Conservation (phyloP, 2,797 vertebrate genomes). For the Sebastes nivosus region DNA sequence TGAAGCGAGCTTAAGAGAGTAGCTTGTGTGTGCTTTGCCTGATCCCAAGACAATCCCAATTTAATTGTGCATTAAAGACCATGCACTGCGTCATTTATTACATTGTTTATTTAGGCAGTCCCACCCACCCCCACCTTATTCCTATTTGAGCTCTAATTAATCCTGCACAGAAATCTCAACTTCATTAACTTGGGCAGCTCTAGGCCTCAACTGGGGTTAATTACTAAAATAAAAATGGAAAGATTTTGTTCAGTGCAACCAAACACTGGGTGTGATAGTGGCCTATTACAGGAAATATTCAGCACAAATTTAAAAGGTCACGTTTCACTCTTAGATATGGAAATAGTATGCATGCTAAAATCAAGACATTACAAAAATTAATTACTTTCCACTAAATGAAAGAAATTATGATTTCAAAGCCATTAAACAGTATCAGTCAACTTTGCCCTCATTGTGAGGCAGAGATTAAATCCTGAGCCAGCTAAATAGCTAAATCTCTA, state of each 20-base stretch:
- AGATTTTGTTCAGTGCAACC: slow-evolving; percentile 63
- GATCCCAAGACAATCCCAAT: slow-evolving; percentile 85
- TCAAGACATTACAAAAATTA: slow-evolving; percentile 25
- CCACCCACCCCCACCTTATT: slow-evolving; percentile 61
- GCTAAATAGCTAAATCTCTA: slow-evolving; percentile 5
- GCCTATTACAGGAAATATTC: slow-evolving; percentile 42
- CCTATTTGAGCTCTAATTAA: slow-evolving; percentile 88
- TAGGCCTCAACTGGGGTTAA: slow-evolving; percentile 86
- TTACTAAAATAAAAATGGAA: slow-evolving; percentile 83
- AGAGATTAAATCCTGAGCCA: slow-evolving; percentile 33
- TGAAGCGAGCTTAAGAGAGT: slow-evolving; percentile 82
- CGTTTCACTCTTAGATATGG: slow-evolving; percentile 27
- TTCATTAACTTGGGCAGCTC: slow-evolving; percentile 90
- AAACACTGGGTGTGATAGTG: slow-evolving; percentile 53
- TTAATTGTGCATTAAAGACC: slow-evolving; percentile 93
- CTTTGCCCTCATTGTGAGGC: slow-evolving; percentile 10
- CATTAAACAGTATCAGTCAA: slow-evolving; percentile 34
- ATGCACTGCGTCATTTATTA: slow-evolving; percentile 89
- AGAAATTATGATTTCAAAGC: slow-evolving; percentile 24
- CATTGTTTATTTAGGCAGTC: slow-evolving; percentile 87
- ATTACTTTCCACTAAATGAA: slow-evolving; percentile 34
- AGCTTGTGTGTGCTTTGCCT: slow-evolving; percentile 86
- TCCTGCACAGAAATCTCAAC: slow-evolving; percentile 83
- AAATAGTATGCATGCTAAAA: slow-evolving; percentile 25
- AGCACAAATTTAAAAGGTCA: slow-evolving; percentile 55